Conservation (phyloP, 2,888 invertebrate genomes). For the Pandemis heparana region DNA sequence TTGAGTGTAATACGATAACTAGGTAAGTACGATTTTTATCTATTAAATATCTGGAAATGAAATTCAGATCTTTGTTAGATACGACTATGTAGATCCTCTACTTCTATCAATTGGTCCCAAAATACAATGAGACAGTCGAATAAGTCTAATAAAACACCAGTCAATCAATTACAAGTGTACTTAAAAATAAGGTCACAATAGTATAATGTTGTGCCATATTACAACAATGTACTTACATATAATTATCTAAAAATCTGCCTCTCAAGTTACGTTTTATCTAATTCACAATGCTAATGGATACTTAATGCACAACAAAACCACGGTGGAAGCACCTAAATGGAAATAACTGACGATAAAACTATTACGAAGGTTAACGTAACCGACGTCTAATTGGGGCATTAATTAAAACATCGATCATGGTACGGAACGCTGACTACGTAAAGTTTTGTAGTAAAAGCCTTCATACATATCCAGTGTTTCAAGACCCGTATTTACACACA, state of each 20-base stretch:
- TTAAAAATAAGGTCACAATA: constrained; percentile 20
- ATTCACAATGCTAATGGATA: constrained; percentile 31
- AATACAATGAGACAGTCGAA: neutral
- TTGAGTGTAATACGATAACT: neutral
- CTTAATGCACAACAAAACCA: constrained; percentile 21
- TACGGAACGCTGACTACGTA: constrained; percentile 41
- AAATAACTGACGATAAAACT: constrained; percentile 46
- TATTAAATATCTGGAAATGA: neutral
- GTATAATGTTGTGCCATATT: constrained; percentile 23
- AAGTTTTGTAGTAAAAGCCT: constrained; percentile 12
- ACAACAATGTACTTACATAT: constrained; percentile 14
- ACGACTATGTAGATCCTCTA: neutral
- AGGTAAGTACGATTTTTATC: neutral
- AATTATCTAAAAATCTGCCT: constrained; percentile 24
- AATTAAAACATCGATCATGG: constrained; percentile 61
- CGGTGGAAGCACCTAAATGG: constrained; percentile 38
- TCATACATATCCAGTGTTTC: constrained; percentile 1
- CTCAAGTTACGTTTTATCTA: constrained; percentile 23
- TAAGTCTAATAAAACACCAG: neutral
- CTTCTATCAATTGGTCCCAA: neutral
- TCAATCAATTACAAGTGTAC: constrained; percentile 9
- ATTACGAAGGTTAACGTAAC: constrained; percentile 53
- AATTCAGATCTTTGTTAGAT: neutral
- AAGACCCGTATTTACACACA: neutral
- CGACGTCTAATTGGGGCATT: constrained; percentile 57